Conservation (phyloP, 2,888 invertebrate genomes). For the Napeogenes sylphis region DNA sequence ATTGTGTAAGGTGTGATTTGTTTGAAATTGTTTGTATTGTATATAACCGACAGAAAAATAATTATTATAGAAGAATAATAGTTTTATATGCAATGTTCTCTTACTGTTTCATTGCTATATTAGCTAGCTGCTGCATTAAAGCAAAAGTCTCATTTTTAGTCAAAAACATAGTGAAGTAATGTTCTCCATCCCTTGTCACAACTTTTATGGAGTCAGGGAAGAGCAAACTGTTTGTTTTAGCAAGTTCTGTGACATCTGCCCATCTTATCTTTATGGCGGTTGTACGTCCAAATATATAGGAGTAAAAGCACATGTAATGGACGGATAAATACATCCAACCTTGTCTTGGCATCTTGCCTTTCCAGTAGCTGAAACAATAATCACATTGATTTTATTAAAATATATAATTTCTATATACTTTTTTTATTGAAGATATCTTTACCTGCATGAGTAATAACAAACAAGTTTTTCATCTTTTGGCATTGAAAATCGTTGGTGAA, state of each 20-base stretch:
- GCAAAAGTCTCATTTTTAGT: slow-evolving; percentile 92
- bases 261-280: slow-evolving; percentile 92
- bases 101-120: slow-evolving; percentile 96
- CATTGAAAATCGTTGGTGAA: slow-evolving; percentile 92
- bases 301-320: slow-evolving; percentile 96
- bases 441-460: slow-evolving; percentile 96
- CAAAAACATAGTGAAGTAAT: slow-evolving; percentile 94
- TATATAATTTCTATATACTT: not conserved
- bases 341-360: slow-evolving; percentile 94
- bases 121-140: slow-evolving; percentile 96
- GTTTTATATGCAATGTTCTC: slow-evolving; percentile 31
- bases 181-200: slow-evolving; percentile 89
- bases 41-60: too few relatives aligned
- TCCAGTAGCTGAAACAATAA: slow-evolving; percentile 88
- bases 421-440: slow-evolving; percentile 40
- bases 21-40: too few relatives aligned
- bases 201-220: slow-evolving; percentile 93
- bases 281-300: slow-evolving; percentile 94
- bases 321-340: slow-evolving; percentile 98
- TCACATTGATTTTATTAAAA: not conserved
- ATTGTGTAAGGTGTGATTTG: not conserved
- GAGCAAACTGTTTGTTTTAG: slow-evolving; percentile 85
- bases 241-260: slow-evolving; percentile 91
- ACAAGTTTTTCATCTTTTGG: slow-evolving; percentile 96
- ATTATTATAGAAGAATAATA: too few relatives aligned